Evolutionary conservation across 2,113 vertebrate species (phyloP).

Genomic region (Numenius arquata): DNA sequence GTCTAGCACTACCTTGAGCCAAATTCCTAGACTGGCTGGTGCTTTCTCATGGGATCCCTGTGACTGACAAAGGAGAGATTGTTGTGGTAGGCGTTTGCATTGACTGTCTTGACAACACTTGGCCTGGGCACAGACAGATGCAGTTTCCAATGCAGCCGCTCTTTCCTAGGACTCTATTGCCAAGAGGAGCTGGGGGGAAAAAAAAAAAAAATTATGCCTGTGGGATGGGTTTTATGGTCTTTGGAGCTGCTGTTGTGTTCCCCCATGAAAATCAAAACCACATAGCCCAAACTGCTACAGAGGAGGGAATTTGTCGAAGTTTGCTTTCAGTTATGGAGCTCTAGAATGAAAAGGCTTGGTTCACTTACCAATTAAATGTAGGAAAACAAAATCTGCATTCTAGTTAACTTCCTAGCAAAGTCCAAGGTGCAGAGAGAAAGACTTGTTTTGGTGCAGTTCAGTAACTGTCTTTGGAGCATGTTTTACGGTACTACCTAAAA

Average conservation of each 20-base stretch:
- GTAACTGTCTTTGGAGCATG: not conserved
- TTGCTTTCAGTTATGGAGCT: not conserved
- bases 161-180: not conserved
- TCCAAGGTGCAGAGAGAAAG: not conserved
- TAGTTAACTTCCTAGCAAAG: not conserved
- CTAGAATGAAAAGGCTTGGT: not conserved
- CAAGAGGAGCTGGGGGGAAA: not conserved
- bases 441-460: not conserved
- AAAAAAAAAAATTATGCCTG: not conserved
- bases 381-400: not conserved
- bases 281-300: not conserved
- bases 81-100: constrained; percentile 39
- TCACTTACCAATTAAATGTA: not conserved
- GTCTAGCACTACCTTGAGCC: not conserved
- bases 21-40: constrained; percentile 6
- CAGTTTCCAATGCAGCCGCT: not conserved
- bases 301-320: not conserved
- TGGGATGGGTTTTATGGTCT: not conserved
- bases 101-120: not conserved
- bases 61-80: constrained; percentile 37
- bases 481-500: not conserved
- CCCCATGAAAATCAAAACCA: not conserved
- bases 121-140: not conserved
- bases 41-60: constrained; percentile 35
- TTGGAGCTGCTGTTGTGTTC: not conserved